A percentile compares a stretch with the other conserved stretches of the same genome.
These are phyloP conservation scores for Leistus spinibarbis DNA, from an alignment of 2,888 invertebrate species.

Conservation along the genomic window DNA sequence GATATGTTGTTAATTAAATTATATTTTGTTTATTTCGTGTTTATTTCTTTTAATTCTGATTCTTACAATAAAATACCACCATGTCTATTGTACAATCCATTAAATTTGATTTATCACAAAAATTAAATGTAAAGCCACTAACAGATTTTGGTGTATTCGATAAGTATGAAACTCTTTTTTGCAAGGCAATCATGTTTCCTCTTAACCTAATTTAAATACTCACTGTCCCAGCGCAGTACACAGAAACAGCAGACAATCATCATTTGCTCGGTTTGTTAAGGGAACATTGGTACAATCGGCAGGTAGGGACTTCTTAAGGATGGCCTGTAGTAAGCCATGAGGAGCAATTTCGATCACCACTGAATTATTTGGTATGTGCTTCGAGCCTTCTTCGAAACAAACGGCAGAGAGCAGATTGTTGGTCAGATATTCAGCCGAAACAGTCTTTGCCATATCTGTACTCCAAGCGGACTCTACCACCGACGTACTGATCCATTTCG, in stretches of 20 bases:
- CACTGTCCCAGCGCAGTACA: constrained; percentile 70
- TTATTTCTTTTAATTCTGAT: too few relatives aligned
- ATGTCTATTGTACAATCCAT: too few relatives aligned
- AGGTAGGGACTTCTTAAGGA: constrained; percentile 77
- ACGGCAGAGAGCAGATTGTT: constrained; percentile 73
- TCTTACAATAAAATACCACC: too few relatives aligned
- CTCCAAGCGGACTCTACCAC: constrained; percentile 65
- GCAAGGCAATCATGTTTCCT: too few relatives aligned
- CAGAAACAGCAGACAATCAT: constrained; percentile 67
- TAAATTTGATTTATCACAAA: too few relatives aligned
- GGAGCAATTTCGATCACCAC: constrained; percentile 89
- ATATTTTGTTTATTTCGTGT: too few relatives aligned
- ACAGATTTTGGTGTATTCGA: too few relatives aligned
- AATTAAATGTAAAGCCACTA: too few relatives aligned
- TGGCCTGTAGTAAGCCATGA: constrained; percentile 86
- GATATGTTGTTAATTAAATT: too few relatives aligned
- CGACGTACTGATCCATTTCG: constrained; percentile 71
- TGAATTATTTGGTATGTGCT: constrained; percentile 79
- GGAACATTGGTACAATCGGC: constrained; percentile 75
- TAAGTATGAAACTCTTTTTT: too few relatives aligned
- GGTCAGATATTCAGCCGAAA: constrained; percentile 71
- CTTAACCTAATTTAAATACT: constrained; percentile 44
- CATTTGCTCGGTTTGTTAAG: constrained; percentile 73
- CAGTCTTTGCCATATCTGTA: constrained; percentile 60
- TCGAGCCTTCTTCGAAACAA: constrained; percentile 81